Evolutionary conservation across 2,113 vertebrate species (phyloP).

Genomic region (Ranitomeya imitator): DNA sequence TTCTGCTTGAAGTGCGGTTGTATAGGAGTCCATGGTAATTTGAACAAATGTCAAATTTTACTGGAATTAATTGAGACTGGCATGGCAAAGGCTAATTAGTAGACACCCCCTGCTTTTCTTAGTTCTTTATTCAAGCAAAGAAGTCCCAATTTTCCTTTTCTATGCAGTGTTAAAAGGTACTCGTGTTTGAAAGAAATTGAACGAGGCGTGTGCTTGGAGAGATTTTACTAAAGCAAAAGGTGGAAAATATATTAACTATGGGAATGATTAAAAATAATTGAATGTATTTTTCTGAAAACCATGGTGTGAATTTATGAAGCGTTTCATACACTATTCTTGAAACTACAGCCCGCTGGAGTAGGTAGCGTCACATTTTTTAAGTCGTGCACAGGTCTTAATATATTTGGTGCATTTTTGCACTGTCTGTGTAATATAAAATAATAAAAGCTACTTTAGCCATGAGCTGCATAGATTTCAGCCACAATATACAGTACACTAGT

Average conservation of each 20-base stretch:
- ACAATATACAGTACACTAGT: too few species aligned
- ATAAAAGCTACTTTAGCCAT: too few species aligned
- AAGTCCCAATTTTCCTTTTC: conserved; percentile 23
- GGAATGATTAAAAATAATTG: background rate
- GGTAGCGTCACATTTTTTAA: too few species aligned
- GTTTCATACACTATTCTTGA: too few species aligned
- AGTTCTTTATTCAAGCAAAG: conserved; percentile 8
- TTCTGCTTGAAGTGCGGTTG: conserved; percentile 42
- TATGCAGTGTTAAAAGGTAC: background rate
- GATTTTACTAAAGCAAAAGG: background rate
- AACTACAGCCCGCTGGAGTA: too few species aligned
- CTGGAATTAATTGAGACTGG: conserved; percentile 49
- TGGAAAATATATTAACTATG: background rate
- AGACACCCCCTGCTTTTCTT: conserved; percentile 36
- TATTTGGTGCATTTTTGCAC: too few species aligned
- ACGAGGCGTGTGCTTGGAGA: background rate
- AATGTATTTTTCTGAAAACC: background rate
- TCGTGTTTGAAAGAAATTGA: background rate
- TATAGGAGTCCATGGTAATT: conserved; percentile 31
- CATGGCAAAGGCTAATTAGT: conserved; percentile 50
- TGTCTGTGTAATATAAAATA: too few species aligned
- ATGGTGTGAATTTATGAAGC: too few species aligned
- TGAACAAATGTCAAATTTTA: conserved; percentile 45
- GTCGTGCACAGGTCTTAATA: too few species aligned
- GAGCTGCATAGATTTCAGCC: too few species aligned